Evolutionary conservation across 1,140 invertebrate species (phyloP), one percentile per base, ranked within the genome.

Genomic region (Solenopsis invicta): DNA sequence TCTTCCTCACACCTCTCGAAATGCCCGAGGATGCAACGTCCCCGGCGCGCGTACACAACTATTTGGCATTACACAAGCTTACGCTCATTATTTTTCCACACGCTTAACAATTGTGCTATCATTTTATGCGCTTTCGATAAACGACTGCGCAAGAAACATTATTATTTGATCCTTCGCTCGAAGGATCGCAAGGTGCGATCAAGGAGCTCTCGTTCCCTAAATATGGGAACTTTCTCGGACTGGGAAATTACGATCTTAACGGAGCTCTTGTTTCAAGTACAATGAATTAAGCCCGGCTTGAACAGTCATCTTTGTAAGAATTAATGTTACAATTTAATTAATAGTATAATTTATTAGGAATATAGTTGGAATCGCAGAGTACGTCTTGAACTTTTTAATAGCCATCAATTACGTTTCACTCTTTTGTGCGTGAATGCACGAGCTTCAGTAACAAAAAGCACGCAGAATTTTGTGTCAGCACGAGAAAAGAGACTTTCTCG

Each of bases 1-100:
- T 59, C 16, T 18, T 72, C 29, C 56, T 34, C n/a, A 21, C 54
- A 34, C 41, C 52, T 84, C 69, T 84, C 41, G 52, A 74, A 82
- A 72, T 74, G 41, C 37, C 29, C 62, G 34, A 74, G 10, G 69
- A 81, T 71, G 52, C 50, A 81, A 82, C 41, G 21, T 56, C 12
- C n/a, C 6, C 24, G 18, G 48, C 37, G 66, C 37, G 21, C 0
- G 21, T 12, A 50, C 29, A 29, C 29, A 29, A 29, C 29, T 29
- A 62, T 12, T 12, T 29, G 48, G 41, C 45, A 41, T 75, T 82
- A 52, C 80, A 74, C 80, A 82, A 82, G 67, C 29, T 29, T 12
- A 21, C 48, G 13, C 37, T 64, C 21, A 4, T 59, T 52, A 74
- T 82, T 84, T 84, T 75, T 62, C 80, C 54, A 41, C 54, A 41